Conservation (phyloP, 2,888 invertebrate genomes). For the Athrips mouffetella region DNA sequence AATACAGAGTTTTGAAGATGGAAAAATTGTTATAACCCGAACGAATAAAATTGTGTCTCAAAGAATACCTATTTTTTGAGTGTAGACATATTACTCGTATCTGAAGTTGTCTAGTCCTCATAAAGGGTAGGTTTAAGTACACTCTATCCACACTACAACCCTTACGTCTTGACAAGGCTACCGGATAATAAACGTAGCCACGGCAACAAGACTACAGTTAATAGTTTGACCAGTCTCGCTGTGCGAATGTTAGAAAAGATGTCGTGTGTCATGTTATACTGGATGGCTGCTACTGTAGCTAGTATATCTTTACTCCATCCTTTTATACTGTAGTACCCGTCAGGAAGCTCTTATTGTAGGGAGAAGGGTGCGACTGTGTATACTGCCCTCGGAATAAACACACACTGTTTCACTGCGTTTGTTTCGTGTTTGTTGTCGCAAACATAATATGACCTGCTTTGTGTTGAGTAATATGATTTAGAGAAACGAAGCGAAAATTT, state of each 20-base stretch:
- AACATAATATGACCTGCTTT: neutral
- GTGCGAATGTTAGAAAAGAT: too few species aligned
- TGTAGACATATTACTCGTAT: neutral
- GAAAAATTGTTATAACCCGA: neutral
- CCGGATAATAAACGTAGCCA: conserved; percentile 1
- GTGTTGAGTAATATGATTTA: conserved; percentile 1
- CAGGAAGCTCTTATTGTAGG: conserved; percentile 4
- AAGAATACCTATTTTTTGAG: neutral
- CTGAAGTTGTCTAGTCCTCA: neutral
- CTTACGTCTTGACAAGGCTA: neutral
- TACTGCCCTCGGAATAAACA: conserved; percentile 27
- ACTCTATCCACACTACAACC: neutral
- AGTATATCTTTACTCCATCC: neutral
- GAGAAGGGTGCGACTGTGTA: conserved; percentile 26
- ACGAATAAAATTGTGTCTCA: too few species aligned
- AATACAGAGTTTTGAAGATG: neutral
- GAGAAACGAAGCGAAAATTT: neutral
- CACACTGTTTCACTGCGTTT: conserved; percentile 1
- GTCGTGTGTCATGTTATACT: too few species aligned
- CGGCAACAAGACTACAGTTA: neutral
- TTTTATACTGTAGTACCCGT: neutral
- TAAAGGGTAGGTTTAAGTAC: neutral
- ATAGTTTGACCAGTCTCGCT: too few species aligned
- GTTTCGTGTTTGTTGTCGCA: conserved; percentile 4
- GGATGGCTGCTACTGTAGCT: too few species aligned